Base-by-base conservation (phyloP, 1,140 invertebrate genomes). In the Telenomus remus region DNA sequence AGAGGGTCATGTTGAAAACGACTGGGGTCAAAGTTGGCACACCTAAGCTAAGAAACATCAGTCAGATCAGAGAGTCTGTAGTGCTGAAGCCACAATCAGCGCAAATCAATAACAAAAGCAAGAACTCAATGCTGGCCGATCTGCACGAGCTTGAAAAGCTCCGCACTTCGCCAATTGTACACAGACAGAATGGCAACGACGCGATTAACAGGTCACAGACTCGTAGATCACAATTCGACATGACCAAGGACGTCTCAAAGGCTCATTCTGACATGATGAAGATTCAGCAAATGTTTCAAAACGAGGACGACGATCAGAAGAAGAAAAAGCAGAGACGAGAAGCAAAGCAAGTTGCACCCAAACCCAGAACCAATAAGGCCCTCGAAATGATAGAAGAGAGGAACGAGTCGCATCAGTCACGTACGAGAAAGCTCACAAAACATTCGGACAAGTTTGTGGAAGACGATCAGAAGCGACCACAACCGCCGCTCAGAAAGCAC, bases 21-120 rank as follows among this genome's bases (percentile, higher is more conserved):
- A 82, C 80, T 4, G 82, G 83, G 0, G 44, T 81, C 5, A 84
- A 83, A 33, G 73, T 86, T 15, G 78, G 66, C 0, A 74, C 83
- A 0, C 84, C 85, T 0, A 83, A 79, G 42, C 53, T 87, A 7
- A 48, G 85, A 4, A 87, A 86, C 33, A 87, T 87, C 51, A 84
- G 70, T 50, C 79, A 87, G 37, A 87, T 87, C 4, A 79, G 84
- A 4, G 81, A 85, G 49, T 84, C 83, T 0, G 79, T 87, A 11
- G 61, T 72, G 15, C 35, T 79, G 78, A 83, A 13, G 72, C 60
- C 14, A 70, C 54, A 33, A 69, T 73, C 10, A 47, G 64, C 10
- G 57, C 66, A 3, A 78, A 63, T 49, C 65, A 63, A 54, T 4
- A 37, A 0, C n/a, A 39, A 42, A 43, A 42, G 1, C 13, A n/a